Percentiles rank a stretch among this genome's conserved stretches.
Evolutionary conservation across 2,797 vertebrate genomes (phyloP).

Genomic region (Eidolon dupreanum): DNA sequence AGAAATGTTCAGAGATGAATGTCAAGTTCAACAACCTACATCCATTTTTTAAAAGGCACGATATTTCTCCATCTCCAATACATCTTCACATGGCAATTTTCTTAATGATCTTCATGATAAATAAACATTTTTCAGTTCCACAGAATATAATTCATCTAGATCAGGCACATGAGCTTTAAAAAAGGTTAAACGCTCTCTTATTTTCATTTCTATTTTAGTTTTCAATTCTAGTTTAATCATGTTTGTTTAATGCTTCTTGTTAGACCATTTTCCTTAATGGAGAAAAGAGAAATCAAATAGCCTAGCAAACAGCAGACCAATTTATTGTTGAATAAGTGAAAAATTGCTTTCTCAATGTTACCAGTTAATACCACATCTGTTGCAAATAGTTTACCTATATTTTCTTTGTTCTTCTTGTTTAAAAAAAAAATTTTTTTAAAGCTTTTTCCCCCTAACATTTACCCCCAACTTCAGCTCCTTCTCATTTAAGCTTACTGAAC

Average conservation of each 20-base stretch:
- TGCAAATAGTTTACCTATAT: neutral
- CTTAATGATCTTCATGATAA: neutral
- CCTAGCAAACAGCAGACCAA: neutral
- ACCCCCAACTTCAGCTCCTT: neutral
- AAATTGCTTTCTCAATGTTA: neutral
- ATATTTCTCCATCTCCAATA: neutral
- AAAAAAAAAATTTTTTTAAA: neutral
- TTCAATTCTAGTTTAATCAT: conserved; percentile 7
- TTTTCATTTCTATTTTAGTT: conserved; percentile 16
- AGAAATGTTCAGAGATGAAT: conserved; percentile 34
- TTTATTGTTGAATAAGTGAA: neutral
- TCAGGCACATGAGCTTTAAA: neutral
- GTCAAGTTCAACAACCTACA: neutral
- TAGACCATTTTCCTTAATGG: conserved; percentile 29
- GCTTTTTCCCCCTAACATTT: neutral
- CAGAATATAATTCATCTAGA: neutral
- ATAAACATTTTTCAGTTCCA: neutral
- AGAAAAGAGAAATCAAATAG: neutral
- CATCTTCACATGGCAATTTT: neutral
- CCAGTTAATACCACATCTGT: neutral
- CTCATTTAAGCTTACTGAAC: neutral
- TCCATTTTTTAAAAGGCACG: neutral
- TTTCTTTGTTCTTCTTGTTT: neutral
- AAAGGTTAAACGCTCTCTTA: neutral
- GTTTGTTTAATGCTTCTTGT: neutral